Evolutionary conservation across 2,888 invertebrate genomes (phyloP), one percentile per base, ranked within the genome.

Genomic region (Leptopilina myrica): DNA sequence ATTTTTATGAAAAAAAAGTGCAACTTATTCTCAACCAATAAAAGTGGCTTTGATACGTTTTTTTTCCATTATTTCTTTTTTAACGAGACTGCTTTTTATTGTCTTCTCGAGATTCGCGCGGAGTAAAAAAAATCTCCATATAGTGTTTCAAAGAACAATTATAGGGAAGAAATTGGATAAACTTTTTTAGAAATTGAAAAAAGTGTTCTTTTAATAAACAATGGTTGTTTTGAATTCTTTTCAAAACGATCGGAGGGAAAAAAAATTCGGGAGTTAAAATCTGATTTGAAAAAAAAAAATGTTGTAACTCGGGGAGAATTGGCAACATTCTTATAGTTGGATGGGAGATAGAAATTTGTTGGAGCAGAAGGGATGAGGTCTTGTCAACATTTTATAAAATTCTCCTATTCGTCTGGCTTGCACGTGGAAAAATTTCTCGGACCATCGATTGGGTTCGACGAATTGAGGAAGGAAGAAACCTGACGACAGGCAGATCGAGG

Each of bases 401-500:
- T 73, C 73, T 40, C 56, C 56, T 56, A 56, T 56, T 73, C 56
- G 56, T 73, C 73, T 73, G 56, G 69, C 53, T 69, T 69, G 33
- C 69, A 69, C 26, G 69, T 69, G 56, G 73, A 59, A 56, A 59
- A 53, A 73, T 59, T 40, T 73, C 56, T 59, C 40, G n/a, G 73
- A 80, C 75, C 81, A 80, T 81, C 81, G 81, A 81, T 81, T 78
- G 77, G 67, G 67, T 80, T 80, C 81, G 81, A 80, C 78, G 77
- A 76, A 65, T 76, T 49, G 78, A 49, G 76, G 67, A 75, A 66
- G 77, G 76, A 46, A 79, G 67, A 56, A 64, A 26, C 26, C 64
- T 43, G 64, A 56, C 76, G 80, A 80, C 76, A 79, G 76, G 81
- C 78, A 80, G 76, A 81, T 81, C 77, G 78, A 80, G 81, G 81